These are phyloP conservation scores for Eupithecia exiguata DNA, from an alignment of 2,888 invertebrate genomes.

Conservation along the genomic window DNA sequence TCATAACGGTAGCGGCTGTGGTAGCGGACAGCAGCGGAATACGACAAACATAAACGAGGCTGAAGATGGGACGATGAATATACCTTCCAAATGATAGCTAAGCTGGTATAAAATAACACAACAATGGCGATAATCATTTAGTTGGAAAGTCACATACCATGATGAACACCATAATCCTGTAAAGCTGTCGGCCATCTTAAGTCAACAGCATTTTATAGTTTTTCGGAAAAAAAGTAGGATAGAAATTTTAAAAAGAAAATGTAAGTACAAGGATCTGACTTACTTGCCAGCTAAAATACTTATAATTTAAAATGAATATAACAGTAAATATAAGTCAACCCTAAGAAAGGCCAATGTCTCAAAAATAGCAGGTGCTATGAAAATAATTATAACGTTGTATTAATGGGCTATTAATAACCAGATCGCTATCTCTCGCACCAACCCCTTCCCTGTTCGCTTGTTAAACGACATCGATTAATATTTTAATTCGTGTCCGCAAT, in stretches of 20 bases:
- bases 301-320: background rate
- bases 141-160: background rate
- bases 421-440: conserved; percentile 43
- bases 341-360: background rate
- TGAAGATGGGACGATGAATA: background rate
- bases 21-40: conserved; percentile 37
- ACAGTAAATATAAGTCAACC: background rate
- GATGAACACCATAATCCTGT: background rate
- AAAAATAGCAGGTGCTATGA: conserved; percentile 16
- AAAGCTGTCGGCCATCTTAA: background rate
- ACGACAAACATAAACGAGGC: background rate
- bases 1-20: conserved; percentile 48
- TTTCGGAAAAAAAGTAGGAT: background rate
- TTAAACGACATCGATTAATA: conserved; percentile 67
- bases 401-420: conserved; percentile 9
- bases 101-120: background rate
- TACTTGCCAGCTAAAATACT: background rate
- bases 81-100: background rate
- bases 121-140: background rate
- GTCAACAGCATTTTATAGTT: background rate
- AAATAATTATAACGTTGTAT: conserved; percentile 18
- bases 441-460: conserved; percentile 47
- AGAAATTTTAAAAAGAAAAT: background rate
- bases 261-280: background rate
- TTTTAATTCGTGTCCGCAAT: conserved; percentile 69